phyloP scores from a whole-genome alignment of 2,113 vertebrate species.

The Archocentrus centrarchus region DNA sequence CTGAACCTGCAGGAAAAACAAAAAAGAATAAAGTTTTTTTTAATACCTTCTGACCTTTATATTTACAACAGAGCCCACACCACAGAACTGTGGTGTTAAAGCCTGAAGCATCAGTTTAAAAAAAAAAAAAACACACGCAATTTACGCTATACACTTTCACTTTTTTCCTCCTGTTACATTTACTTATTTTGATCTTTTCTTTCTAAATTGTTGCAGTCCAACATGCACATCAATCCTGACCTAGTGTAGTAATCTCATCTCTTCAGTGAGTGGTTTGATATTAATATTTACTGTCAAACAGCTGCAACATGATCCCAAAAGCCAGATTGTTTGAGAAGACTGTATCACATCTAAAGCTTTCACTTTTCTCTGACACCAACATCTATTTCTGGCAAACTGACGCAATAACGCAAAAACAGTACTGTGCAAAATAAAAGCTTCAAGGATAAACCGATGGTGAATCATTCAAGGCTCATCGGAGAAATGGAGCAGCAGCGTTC shows the following conservation, averaged over 20 bases:
- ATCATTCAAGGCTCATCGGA: neutral
- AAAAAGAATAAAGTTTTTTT: neutral
- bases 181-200: neutral
- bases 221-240: neutral
- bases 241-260: neutral
- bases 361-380: slow-evolving; percentile 1
- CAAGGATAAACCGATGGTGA: neutral
- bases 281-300: neutral
- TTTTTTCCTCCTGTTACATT: too few relatives aligned
- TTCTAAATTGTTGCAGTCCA: neutral
- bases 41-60: too few relatives aligned
- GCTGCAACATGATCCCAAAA: neutral
- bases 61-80: neutral
- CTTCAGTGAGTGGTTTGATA: neutral
- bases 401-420: neutral
- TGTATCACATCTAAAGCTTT: neutral
- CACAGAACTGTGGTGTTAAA: too few relatives aligned
- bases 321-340: neutral
- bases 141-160: too few relatives aligned
- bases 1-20: slow-evolving; percentile 39
- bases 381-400: neutral
- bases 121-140: too few relatives aligned
- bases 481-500: neutral
- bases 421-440: neutral
- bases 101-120: too few relatives aligned